Evolutionary conservation across 2,888 invertebrate genomes (phyloP).

Genomic region (Lysandra coridon): DNA sequence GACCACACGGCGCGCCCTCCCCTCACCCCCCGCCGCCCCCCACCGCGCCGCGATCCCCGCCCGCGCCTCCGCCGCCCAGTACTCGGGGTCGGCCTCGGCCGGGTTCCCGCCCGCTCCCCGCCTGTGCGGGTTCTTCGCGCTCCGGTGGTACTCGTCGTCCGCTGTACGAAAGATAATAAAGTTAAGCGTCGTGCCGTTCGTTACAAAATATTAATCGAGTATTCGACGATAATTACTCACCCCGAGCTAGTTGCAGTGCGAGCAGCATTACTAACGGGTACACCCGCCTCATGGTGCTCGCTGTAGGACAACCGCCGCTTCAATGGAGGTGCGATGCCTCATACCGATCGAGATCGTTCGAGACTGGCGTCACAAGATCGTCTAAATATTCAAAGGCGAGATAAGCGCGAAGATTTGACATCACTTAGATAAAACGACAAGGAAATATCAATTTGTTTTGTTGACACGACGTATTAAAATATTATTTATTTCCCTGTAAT

Average conservation of each 20-base stretch:
- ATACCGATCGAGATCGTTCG: background rate
- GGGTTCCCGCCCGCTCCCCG: background rate
- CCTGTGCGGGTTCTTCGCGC: background rate
- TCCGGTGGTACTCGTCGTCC: slow-evolving; percentile 33
- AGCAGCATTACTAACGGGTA: background rate
- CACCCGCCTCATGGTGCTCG: background rate
- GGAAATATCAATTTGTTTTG: background rate
- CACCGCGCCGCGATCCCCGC: slow-evolving; percentile 59
- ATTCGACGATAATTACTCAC: background rate
- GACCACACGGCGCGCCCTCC: slow-evolving; percentile 78
- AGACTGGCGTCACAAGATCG: background rate
- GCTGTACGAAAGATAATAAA: background rate
- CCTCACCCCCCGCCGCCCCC: slow-evolving; percentile 37
- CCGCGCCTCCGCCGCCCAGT: slow-evolving; percentile 73
- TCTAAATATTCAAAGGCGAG: background rate
- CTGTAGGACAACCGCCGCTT: background rate
- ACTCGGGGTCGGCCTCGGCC: slow-evolving; percentile 50
- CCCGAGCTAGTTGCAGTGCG: background rate
- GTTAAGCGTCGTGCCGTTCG: background rate
- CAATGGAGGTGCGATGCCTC: background rate
- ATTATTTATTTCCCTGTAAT: background rate
- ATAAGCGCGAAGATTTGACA: background rate
- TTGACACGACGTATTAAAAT: background rate
- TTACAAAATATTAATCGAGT: background rate
- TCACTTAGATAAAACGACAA: background rate